Conservation (phyloP, 2,888 invertebrate species). For the Ormyrus rosae region DNA sequence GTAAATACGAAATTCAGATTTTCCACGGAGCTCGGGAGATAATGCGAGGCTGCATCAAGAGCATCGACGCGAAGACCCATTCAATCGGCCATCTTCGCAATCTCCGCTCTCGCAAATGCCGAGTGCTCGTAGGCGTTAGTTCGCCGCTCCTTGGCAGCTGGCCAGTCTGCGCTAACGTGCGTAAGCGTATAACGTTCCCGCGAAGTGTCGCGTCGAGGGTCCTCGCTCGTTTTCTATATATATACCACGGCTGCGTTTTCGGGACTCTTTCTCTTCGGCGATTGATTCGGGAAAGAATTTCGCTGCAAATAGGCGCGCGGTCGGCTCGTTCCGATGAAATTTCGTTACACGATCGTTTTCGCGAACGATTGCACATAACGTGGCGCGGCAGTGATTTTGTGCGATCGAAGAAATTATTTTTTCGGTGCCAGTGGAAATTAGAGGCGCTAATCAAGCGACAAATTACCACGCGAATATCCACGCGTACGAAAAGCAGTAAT, state of each 20-base stretch:
- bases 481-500: too few relatives aligned
- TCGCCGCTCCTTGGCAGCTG: conserved; percentile 22
- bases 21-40: conserved; percentile 48
- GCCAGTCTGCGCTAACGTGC: conserved; percentile 6
- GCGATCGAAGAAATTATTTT: too few relatives aligned
- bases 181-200: neutral
- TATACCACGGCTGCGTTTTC: conserved; percentile 2
- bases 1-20: neutral
- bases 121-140: conserved; percentile 8
- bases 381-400: too few relatives aligned
- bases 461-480: too few relatives aligned
- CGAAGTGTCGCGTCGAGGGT: neutral
- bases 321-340: too few relatives aligned
- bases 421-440: too few relatives aligned
- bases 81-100: conserved; percentile 44
- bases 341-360: too few relatives aligned
- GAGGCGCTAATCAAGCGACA: too few relatives aligned
- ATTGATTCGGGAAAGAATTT: too few relatives aligned
- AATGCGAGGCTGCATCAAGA: conserved; percentile 40
- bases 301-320: too few relatives aligned
- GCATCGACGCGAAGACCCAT: conserved; percentile 27
- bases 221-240: conserved; percentile 20
- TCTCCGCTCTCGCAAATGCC: conserved; percentile 17
- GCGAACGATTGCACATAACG: too few relatives aligned
- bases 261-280: too few relatives aligned